Percentiles rank a stretch among this genome's conserved stretches.
Evolutionary conservation across 1,140 invertebrate species (phyloP).

Genomic region (Chymomyza costata): DNA sequence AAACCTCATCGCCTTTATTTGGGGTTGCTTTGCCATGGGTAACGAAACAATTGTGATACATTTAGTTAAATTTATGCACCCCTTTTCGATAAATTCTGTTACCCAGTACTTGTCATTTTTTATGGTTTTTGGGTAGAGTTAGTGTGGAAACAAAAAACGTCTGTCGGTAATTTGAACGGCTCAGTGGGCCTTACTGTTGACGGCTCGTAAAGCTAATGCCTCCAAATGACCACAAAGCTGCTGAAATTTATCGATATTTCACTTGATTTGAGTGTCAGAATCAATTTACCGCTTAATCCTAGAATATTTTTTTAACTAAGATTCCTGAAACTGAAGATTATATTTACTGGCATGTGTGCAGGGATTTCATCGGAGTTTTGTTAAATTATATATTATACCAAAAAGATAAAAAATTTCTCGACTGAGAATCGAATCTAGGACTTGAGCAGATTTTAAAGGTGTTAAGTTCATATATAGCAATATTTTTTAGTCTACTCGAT

Average conservation of each 20-base stretch:
- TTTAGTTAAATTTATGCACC: slow-evolving; percentile 70
- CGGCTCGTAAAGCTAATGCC: slow-evolving; percentile 43
- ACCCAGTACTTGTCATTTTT: slow-evolving; percentile 60
- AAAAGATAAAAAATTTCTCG: too few species aligned
- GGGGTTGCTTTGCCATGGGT: slow-evolving; percentile 32
- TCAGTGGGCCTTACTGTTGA: slow-evolving; percentile 38
- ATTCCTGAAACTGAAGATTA: too few species aligned
- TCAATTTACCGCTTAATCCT: slow-evolving; percentile 48
- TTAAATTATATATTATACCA: too few species aligned
- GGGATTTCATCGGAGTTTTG: too few species aligned
- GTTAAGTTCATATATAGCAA: too few species aligned
- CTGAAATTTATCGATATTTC: slow-evolving; percentile 50
- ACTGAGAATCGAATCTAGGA: too few species aligned
- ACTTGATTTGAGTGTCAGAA: slow-evolving; percentile 55
- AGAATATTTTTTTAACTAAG: too few species aligned
- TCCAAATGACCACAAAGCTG: slow-evolving; percentile 56
- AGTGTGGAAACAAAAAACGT: slow-evolving; percentile 25
- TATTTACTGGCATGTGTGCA: too few species aligned
- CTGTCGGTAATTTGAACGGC: slow-evolving; percentile 51
- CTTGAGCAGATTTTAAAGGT: too few species aligned
- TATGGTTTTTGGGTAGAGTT: slow-evolving; percentile 18
- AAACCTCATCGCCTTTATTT: slow-evolving; percentile 9
- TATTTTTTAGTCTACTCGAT: too few species aligned
- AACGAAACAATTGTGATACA: slow-evolving; percentile 65
- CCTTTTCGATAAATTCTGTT: slow-evolving; percentile 31